phyloP scores from a whole-genome alignment of 2,797 vertebrate genomes.

The Sitta carolinensis region DNA sequence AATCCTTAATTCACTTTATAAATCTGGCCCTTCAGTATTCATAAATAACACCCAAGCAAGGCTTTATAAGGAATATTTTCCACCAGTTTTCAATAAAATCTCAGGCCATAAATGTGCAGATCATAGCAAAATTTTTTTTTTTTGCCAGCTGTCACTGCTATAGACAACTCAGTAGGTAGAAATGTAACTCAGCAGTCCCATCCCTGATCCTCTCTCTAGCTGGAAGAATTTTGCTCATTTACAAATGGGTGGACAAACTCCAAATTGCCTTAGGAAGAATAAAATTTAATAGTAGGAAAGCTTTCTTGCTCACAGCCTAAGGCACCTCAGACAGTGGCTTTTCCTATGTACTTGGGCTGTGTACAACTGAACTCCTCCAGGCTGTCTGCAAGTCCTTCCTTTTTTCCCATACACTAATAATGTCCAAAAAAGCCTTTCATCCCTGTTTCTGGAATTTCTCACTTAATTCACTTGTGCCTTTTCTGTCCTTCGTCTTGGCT shows the following conservation, averaged over 20 bases:
- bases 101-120: background rate
- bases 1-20: background rate
- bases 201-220: background rate
- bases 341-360: background rate
- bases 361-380: background rate
- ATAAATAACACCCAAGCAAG: background rate
- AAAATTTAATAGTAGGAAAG: background rate
- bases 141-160: background rate
- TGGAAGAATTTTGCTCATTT: background rate
- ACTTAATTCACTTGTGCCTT: background rate
- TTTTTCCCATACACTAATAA: background rate
- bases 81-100: background rate
- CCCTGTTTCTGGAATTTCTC: background rate
- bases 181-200: rapidly evolving
- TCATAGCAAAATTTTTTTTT: background rate
- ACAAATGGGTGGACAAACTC: background rate
- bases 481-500: background rate
- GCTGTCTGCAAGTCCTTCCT: background rate
- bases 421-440: background rate
- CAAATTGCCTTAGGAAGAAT: background rate
- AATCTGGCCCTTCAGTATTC: background rate
- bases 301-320: background rate
- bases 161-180: background rate
- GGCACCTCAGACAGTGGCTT: background rate
- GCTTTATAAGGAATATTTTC: background rate